Evolutionary conservation across 2,113 vertebrate genomes (phyloP).

Genomic region (Scalopus aquaticus): DNA sequence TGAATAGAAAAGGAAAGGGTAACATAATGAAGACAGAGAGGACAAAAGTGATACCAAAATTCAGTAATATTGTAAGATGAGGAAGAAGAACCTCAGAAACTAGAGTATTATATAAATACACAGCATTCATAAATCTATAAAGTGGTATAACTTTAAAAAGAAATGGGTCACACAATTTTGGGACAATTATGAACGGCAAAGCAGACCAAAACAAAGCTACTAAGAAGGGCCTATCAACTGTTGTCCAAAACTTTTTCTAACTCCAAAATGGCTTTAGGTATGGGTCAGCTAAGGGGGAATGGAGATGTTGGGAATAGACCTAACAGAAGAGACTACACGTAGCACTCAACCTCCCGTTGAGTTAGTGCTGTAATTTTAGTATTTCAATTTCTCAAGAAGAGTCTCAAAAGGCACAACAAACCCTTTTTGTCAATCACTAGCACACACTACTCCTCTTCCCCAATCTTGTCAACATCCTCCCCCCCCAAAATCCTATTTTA

Average conservation of each 20-base stretch:
- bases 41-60: not conserved
- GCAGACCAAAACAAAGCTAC: not conserved
- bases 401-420: not conserved
- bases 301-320: not conserved
- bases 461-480: not conserved
- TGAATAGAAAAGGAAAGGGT: conserved; percentile 10
- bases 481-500: conserved; percentile 18
- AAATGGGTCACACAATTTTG: conserved; percentile 12
- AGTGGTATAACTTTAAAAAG: not conserved
- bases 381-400: not conserved
- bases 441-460: not conserved
- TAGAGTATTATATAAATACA: not conserved
- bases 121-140: not conserved
- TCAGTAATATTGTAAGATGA: not conserved
- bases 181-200: conserved; percentile 19
- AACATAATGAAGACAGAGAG: not conserved
- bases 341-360: not conserved
- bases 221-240: not conserved
- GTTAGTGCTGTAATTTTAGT: not conserved
- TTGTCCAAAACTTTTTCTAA: not conserved
- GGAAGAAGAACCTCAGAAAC: not conserved
- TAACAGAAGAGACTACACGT: not conserved
- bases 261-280: not conserved
- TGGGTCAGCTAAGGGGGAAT: not conserved
- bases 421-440: not conserved